Evolutionary conservation across 2,888 invertebrate genomes (phyloP).

Genomic region (Bruchidius siliquastri): DNA sequence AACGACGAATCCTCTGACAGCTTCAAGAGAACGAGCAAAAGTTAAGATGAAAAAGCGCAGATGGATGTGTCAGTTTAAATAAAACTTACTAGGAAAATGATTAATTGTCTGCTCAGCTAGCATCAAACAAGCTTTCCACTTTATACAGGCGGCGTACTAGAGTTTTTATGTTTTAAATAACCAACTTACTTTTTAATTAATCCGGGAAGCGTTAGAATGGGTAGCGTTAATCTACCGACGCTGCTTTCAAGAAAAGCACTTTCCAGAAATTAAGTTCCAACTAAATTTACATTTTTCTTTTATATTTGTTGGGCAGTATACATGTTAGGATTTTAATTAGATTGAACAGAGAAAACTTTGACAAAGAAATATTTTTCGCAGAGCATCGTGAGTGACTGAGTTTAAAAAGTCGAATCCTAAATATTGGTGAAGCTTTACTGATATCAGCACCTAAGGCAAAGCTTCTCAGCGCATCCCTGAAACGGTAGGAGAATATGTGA

Average conservation of each 20-base stretch:
- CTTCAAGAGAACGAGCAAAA: background rate
- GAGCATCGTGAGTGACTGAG: too few relatives aligned
- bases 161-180: background rate
- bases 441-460: too few relatives aligned
- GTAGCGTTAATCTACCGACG: background rate
- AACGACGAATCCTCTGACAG: background rate
- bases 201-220: background rate
- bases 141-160: background rate
- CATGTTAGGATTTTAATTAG: too few relatives aligned
- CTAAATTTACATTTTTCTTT: background rate
- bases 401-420: too few relatives aligned
- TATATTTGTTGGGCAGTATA: too few relatives aligned
- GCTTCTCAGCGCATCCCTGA: too few relatives aligned
- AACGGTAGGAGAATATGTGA: too few relatives aligned
- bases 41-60: background rate
- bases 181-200: background rate
- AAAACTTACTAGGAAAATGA: background rate
- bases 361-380: too few relatives aligned
- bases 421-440: too few relatives aligned
- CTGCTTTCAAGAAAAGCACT: background rate
- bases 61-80: background rate
- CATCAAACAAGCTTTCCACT: background rate
- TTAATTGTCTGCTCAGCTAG: background rate
- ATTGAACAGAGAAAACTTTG: too few relatives aligned
- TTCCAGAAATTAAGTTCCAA: background rate